Base-by-base conservation (phyloP, 2,113 vertebrate genomes). In the Trinectes maculatus region DNA sequence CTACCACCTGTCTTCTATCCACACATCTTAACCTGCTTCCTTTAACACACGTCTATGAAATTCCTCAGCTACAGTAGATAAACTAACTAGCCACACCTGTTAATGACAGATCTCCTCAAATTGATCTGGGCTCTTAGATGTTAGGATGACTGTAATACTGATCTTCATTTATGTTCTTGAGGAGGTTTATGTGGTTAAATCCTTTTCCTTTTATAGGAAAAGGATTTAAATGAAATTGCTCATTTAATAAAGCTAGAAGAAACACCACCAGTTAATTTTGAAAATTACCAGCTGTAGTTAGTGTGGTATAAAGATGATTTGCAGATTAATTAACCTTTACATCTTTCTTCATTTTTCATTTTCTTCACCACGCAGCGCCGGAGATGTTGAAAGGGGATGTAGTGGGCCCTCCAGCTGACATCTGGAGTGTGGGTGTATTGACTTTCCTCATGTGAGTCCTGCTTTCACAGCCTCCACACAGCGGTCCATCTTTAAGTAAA, bases 371-470 rank as follows among this genome's bases (percentile, higher is more conserved):
- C 78, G 51, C 61, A 99, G 98, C 98, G 39, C 98, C 98, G 4
- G 98, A 99, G 86, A 96, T 99, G 96, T 89, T 98, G 86, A 99
- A 95, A 79, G 97, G 97, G 9, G 98, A 98, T 52, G 94, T 96
- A 0, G 94, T 98, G 52, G 98, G 98, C 34, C 94, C 98, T 0
- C 95, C 96, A 59, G 95, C 97, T 15, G 98, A 99, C 73, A 95
- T 99, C 89, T 99, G 98, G 98, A 96, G 96, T 0, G 82, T 92
- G 1, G 98, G 96, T 0, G 87, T 99, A 19, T 87, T 99, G 73
- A 92, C 95, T 39, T 99, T 95, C 85, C 94, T 98, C 91, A 98
- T 99, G 97, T 99, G 91, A 97, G 98, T 93, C 12, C 26, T 62
- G 59, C 42, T 57, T 71, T 79, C 28, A 42, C 34, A 62, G 59